Evolutionary conservation across 1,140 invertebrate genomes (phyloP).

Genomic region (Sarcophaga bullata): DNA sequence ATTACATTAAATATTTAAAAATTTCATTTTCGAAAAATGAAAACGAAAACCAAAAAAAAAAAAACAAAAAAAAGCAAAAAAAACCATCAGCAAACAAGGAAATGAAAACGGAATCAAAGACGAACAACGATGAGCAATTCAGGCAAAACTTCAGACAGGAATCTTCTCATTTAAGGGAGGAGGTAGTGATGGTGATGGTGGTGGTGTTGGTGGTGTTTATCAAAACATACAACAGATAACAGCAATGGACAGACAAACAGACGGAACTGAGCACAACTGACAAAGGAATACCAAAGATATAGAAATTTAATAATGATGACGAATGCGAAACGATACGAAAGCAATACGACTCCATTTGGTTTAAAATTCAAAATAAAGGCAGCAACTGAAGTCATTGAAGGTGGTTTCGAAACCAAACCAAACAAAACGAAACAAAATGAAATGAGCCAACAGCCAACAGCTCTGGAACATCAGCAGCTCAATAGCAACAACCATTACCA

Average conservation of each 20-base stretch:
- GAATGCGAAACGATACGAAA: background rate
- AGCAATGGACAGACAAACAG: background rate
- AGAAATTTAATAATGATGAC: conserved; percentile 15
- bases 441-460: background rate
- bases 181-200: background rate
- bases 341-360: conserved; percentile 8
- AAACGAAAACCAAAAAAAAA: no score
- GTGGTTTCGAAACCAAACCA: background rate
- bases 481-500: conserved; percentile 17
- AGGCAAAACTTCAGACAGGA: background rate
- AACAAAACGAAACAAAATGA: background rate
- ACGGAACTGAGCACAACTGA: background rate
- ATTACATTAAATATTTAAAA: conserved; percentile 41
- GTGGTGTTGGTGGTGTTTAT: background rate
- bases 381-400: conserved; percentile 28
- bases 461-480: background rate
- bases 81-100: conserved; percentile 1
- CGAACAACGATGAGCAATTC: conserved; percentile 18
- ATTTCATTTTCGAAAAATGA: background rate
- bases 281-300: background rate
- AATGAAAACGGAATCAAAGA: conserved; percentile 37
- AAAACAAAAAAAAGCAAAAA: conserved; percentile 6
- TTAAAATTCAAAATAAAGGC: background rate
- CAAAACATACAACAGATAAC: background rate
- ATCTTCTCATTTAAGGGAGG: background rate